Percentiles rank a stretch among this genome's conserved stretches.
phyloP scores from a whole-genome alignment of 2,797 vertebrate species.

The Rhincodon typus region DNA sequence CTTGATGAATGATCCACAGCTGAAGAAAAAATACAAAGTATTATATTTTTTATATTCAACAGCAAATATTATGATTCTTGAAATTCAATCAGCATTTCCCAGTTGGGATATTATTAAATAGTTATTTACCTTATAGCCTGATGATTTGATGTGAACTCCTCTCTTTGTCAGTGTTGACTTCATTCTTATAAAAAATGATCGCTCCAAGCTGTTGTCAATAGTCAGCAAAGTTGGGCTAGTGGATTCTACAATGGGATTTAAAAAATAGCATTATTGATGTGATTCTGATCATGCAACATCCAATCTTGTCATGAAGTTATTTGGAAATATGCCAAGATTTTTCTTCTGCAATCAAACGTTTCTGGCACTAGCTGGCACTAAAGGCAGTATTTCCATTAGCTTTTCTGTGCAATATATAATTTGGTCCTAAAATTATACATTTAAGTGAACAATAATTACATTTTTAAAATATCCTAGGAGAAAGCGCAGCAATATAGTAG shows the following conservation, averaged over 20 bases:
- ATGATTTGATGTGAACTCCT: slow-evolving; percentile 98
- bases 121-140: slow-evolving; percentile 83
- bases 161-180: slow-evolving; percentile 98
- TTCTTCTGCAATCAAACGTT: neutral
- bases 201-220: slow-evolving; percentile 83
- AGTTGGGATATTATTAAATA: neutral
- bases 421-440: neutral
- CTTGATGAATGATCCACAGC: neutral
- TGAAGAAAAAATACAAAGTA: slow-evolving; percentile 7
- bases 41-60: neutral
- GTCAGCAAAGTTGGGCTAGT: slow-evolving; percentile 84
- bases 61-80: neutral
- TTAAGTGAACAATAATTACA: neutral
- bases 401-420: neutral
- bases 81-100: neutral
- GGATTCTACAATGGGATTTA: slow-evolving; percentile 74
- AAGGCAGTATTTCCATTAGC: no score
- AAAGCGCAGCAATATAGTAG: neutral
- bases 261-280: slow-evolving; percentile 54
- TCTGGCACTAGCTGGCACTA: neutral
- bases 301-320: neutral
- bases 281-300: slow-evolving; percentile 43
- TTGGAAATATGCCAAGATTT: neutral
- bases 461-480: neutral
- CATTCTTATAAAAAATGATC: slow-evolving; percentile 98